A percentile compares a stretch with the other conserved stretches of the same genome.
phyloP scores from a whole-genome alignment of 1,140 invertebrate genomes.

The Bemisia tabaci region DNA sequence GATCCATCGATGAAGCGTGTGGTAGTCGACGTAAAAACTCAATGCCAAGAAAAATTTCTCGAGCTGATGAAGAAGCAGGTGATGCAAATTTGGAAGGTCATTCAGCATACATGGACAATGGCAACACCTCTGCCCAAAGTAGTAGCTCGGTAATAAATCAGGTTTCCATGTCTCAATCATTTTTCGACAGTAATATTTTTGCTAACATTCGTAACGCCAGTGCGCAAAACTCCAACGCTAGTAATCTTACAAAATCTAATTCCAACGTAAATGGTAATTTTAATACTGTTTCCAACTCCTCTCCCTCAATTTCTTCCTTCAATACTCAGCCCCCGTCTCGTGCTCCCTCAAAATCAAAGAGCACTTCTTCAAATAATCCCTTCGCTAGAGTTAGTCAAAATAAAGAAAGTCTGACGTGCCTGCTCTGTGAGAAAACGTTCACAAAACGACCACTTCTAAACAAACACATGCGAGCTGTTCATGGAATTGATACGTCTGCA shows the following conservation, averaged over 20 bases:
- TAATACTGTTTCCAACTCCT: too few relatives aligned
- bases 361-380: not conserved
- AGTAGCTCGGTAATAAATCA: not conserved
- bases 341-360: slow-evolving; percentile 1
- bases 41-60: slow-evolving; percentile 24
- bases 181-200: too few relatives aligned
- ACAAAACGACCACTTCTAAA: slow-evolving; percentile 31
- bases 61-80: slow-evolving; percentile 13
- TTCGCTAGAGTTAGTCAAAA: slow-evolving; percentile 6
- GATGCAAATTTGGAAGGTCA: too few relatives aligned
- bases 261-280: too few relatives aligned
- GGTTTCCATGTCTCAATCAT: too few relatives aligned
- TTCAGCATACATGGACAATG: too few relatives aligned
- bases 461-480: slow-evolving; percentile 33
- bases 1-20: not conserved
- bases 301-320: too few relatives aligned
- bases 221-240: too few relatives aligned
- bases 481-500: slow-evolving; percentile 31
- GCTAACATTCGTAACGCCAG: too few relatives aligned
- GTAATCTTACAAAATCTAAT: too few relatives aligned
- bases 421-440: slow-evolving; percentile 35
- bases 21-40: slow-evolving; percentile 22
- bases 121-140: not conserved
- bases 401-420: slow-evolving; percentile 22
- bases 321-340: not conserved